phyloP scores from a whole-genome alignment of 2,888 invertebrate species.

The Lithophane leautieri region DNA sequence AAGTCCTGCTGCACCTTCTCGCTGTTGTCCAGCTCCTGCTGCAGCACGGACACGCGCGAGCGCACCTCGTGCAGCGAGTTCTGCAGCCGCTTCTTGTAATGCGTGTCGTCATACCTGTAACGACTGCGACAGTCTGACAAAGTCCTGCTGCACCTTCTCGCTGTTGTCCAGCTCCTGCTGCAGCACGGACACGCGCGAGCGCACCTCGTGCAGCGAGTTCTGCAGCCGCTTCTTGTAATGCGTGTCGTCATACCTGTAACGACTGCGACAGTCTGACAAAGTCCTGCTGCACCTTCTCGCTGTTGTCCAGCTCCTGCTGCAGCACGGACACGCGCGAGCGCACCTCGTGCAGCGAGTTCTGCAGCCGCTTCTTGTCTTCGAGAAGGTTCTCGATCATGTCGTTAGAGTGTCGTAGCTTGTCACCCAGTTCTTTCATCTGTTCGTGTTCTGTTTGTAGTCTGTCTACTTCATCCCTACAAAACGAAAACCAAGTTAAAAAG shows the following conservation, averaged over 20 bases:
- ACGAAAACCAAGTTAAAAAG: too few species aligned
- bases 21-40: constrained; percentile 97
- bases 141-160: constrained; percentile 99
- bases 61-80: constrained; percentile 90
- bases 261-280: constrained; percentile 99
- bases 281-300: constrained; percentile 99
- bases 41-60: constrained; percentile 93
- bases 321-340: constrained; percentile 93
- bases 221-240: not conserved
- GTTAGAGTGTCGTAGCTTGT: constrained; percentile 83
- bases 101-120: constrained; percentile 92
- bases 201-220: constrained; percentile 89
- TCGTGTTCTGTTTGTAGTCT: constrained; percentile 83
- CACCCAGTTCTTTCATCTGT: constrained; percentile 84
- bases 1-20: constrained; percentile 99
- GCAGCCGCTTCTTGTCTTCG: constrained; percentile 85
- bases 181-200: constrained; percentile 93
- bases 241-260: constrained; percentile 91
- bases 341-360: constrained; percentile 88
- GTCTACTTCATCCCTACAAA: constrained; percentile 73
- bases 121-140: constrained; percentile 98
- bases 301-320: constrained; percentile 97
- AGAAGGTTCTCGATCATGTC: constrained; percentile 82
- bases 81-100: not conserved
- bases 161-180: constrained; percentile 98